Evolutionary conservation across 2,113 vertebrate genomes (phyloP).

Genomic region (Barnardius zonarius): DNA sequence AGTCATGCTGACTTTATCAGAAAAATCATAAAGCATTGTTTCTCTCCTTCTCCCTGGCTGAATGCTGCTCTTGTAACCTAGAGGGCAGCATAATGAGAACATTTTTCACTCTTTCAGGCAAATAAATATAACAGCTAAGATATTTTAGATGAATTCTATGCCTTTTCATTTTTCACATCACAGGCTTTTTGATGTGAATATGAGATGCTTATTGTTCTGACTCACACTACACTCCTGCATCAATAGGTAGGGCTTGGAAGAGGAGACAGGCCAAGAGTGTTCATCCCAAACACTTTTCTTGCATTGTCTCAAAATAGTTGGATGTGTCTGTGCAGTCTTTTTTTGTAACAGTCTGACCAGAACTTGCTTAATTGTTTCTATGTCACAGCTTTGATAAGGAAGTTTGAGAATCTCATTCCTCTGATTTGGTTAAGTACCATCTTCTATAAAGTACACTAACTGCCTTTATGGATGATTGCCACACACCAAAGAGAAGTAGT

Average conservation of each 20-base stretch:
- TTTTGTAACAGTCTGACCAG: not conserved
- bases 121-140: not conserved
- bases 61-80: not conserved
- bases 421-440: not conserved
- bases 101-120: not conserved
- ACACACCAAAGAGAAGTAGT: not conserved
- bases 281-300: not conserved
- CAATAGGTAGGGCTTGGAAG: not conserved
- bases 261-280: not conserved
- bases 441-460: not conserved
- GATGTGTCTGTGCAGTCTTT: not conserved
- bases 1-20: slow-evolving; percentile 8
- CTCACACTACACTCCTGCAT: fast-evolving
- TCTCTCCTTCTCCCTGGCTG: not conserved
- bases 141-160: not conserved
- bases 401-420: not conserved
- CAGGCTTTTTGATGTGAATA: not conserved
- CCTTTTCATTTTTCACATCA: not conserved
- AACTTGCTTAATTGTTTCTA: not conserved
- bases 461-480: not conserved
- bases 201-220: not conserved
- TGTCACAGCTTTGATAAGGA: not conserved
- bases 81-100: not conserved
- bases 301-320: not conserved
- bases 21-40: slow-evolving; percentile 44